Base-by-base conservation (phyloP, 2,113 vertebrate species). In the Aptenodytes forsteri region DNA sequence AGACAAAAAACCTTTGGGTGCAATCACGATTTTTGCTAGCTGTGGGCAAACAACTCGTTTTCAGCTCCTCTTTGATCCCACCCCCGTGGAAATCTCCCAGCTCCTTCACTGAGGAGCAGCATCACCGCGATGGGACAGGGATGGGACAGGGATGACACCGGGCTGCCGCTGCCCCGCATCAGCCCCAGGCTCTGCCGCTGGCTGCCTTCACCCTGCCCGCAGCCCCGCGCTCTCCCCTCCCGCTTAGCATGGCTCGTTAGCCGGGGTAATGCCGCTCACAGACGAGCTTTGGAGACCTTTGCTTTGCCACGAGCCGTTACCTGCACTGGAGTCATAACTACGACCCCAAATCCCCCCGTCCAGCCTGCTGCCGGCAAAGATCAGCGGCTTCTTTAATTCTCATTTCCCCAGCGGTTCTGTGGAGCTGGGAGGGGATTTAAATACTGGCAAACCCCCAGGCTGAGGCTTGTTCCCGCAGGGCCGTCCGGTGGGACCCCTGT, bases 341-440 rank as follows among this genome's bases (percentile, higher is more conserved):
- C 0, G 4, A n/a, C 46, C 54, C 34, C 80, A 66, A n/a, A 54
- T 47, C 10, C 15, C 17, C 32, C 20, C 15, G 1, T 12, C 59
- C 55, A 75, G n/a, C 75, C 3, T 2, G 47, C 18, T 0, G 0
- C 7, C 0, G 1, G 36, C 23, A 78, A 44, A 78, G 46, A 22
- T 44, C 7, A 69, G 29, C 49, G 64, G 26, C 16, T 59, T 29
- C 50, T 65, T 65, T 54, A 64, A 25, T 54, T 47, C 56, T 66
- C 29, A 32, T 40, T 34, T 59, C 66, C 7, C 4, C 29, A 47
- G 84, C 0, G 1, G 18, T 52, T 64, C 50, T 54, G 44, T 36
- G 67, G 27, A 64, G 49, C n/a, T 64, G 55, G 8, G 8, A 10
- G 7, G 10, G 54, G 36, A 55, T 75, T 61, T 67, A 61, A 92